A percentile compares a stretch with the other conserved stretches of the same genome.
These are phyloP conservation scores for Nanorana parkeri DNA, from an alignment of 2,113 vertebrate species.

Conservation along the genomic window DNA sequence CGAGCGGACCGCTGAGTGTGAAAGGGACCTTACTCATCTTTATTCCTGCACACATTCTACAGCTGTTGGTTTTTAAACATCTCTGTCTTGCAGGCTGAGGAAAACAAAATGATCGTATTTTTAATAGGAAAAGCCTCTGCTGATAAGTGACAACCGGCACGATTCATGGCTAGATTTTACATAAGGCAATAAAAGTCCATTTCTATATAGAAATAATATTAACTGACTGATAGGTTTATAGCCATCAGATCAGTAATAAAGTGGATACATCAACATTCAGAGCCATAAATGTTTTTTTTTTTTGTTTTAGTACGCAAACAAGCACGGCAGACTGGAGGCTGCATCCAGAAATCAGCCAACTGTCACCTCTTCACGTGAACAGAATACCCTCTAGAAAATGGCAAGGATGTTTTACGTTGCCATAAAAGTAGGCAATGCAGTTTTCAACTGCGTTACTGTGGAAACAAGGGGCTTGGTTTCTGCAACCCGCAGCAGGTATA, in stretches of 20 bases:
- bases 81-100: too few relatives aligned
- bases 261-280: background rate
- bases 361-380: conserved; percentile 18
- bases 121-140: too few relatives aligned
- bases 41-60: too few relatives aligned
- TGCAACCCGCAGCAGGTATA: conserved; percentile 47
- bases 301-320: background rate
- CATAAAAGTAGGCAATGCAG: conserved; percentile 36
- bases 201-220: too few relatives aligned
- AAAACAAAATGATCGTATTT: too few relatives aligned
- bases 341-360: conserved; percentile 11
- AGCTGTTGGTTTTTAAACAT: too few relatives aligned
- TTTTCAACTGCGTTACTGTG: conserved; percentile 45
- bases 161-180: too few relatives aligned
- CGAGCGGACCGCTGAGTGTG: too few relatives aligned
- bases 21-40: too few relatives aligned
- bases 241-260: background rate
- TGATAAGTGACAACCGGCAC: too few relatives aligned
- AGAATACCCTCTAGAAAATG: conserved; percentile 24
- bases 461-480: conserved; percentile 42
- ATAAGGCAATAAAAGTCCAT: too few relatives aligned
- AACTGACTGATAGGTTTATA: background rate
- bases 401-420: conserved; percentile 21
- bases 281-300: conserved; percentile 15
- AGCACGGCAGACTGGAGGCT: background rate